phyloP scores from a whole-genome alignment of 1,140 invertebrate species.

The Meloidogyne hapla region DNA sequence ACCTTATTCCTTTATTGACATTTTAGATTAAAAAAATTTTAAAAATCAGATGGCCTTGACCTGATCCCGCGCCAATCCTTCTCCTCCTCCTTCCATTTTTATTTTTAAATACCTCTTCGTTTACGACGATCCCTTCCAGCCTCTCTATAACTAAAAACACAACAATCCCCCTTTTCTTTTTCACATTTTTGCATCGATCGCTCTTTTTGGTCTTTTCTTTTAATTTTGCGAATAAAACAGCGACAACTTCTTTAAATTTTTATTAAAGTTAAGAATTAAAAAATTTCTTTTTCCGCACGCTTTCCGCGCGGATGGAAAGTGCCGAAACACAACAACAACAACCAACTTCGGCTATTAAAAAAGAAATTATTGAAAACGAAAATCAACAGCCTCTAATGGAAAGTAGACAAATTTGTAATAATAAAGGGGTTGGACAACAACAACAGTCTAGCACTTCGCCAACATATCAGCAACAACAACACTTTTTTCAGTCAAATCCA shows the following conservation, averaged over 20 bases:
- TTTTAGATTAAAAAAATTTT: background rate
- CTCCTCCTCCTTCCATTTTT: background rate
- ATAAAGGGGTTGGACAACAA: no score
- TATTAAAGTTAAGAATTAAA: background rate
- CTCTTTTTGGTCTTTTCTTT: background rate
- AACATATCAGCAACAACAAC: background rate
- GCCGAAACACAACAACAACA: background rate
- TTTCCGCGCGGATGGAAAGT: slow-evolving; percentile 1
- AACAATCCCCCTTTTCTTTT: background rate
- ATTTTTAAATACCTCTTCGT: background rate
- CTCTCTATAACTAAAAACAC: background rate
- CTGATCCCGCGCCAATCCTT: background rate
- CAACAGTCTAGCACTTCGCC: background rate
- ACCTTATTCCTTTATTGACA: background rate
- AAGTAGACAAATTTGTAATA: background rate
- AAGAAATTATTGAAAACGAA: background rate
- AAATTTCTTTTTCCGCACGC: background rate
- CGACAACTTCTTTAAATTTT: background rate
- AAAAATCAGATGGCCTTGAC: background rate
- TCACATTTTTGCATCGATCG: slow-evolving; percentile 2
- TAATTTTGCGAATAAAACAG: background rate
- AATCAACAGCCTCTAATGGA: background rate
- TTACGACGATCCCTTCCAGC: background rate
- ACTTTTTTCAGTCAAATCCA: background rate
- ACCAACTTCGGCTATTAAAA: no score